Conservation (phyloP, 2,888 invertebrate species). For the Pseudococcus viburni region DNA sequence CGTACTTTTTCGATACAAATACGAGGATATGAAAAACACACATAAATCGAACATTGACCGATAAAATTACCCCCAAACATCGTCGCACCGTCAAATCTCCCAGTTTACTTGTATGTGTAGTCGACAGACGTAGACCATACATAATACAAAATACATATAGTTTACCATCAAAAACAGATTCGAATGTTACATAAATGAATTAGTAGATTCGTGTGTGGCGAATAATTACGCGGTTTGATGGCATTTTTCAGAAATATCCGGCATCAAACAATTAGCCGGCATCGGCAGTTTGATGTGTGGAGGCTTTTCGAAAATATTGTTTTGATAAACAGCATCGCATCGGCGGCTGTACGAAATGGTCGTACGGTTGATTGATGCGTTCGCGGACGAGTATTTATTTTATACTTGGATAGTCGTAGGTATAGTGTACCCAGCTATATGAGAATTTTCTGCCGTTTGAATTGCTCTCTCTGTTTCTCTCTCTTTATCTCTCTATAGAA, state of each 20-base stretch:
- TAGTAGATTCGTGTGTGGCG: constrained; percentile 24
- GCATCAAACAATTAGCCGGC: constrained; percentile 35
- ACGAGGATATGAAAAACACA: no score
- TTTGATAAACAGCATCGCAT: constrained; percentile 30
- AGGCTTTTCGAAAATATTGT: constrained; percentile 42
- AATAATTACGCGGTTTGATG: constrained; percentile 52
- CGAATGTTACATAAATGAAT: constrained; percentile 52
- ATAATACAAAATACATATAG: neutral
- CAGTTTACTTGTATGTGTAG: no score
- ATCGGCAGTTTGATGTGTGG: constrained; percentile 6
- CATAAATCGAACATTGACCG: no score
- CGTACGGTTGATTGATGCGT: constrained; percentile 47
- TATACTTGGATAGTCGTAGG: constrained; percentile 28
- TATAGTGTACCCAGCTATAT: neutral
- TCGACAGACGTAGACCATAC: no score
- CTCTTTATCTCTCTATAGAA: neutral
- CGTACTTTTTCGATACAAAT: no score
- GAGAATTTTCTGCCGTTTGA: constrained; percentile 44
- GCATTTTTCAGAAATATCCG: constrained; percentile 12
- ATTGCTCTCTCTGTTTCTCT: neutral
- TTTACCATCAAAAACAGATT: constrained; percentile 49
- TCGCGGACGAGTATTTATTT: constrained; percentile 55
- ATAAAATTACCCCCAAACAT: no score
- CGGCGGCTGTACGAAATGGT: neutral
- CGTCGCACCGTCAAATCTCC: no score